Percentiles rank a stretch among this genome's conserved stretches.
These are phyloP conservation scores for Plemyria rubiginata DNA, from an alignment of 2,888 invertebrate species.

Conservation along the genomic window DNA sequence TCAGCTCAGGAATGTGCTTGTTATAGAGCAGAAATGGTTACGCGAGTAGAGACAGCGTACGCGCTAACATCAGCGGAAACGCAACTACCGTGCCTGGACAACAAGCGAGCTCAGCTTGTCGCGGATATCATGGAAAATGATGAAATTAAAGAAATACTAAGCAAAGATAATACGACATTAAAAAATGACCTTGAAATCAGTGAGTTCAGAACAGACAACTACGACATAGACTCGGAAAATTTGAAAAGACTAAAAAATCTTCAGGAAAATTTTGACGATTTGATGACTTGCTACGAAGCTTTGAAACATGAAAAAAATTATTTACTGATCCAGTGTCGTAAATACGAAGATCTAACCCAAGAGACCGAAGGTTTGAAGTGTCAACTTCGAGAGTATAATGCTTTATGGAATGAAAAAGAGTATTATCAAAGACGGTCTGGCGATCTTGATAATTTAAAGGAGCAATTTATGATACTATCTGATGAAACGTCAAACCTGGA, in stretches of 20 bases:
- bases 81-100: conserved; percentile 54
- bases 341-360: conserved; percentile 66
- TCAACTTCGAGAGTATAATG: conserved; percentile 68
- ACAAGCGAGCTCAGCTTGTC: conserved; percentile 70
- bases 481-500: conserved; percentile 74
- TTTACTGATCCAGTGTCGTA: conserved; percentile 59
- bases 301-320: conserved; percentile 68
- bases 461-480: conserved; percentile 67
- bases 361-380: conserved; percentile 62
- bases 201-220: conserved; percentile 49
- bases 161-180: conserved; percentile 54
- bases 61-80: conserved; percentile 59
- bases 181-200: conserved; percentile 49
- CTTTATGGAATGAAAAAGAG: conserved; percentile 75
- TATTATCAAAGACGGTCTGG: conserved; percentile 69
- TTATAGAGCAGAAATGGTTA: conserved; percentile 59
- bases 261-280: conserved; percentile 70
- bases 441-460: conserved; percentile 70
- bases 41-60: conserved; percentile 57
- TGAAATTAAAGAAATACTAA: conserved; percentile 75
- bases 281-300: conserved; percentile 69
- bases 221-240: conserved; percentile 66
- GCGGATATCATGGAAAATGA: conserved; percentile 76
- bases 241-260: conserved; percentile 68
- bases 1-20: conserved; percentile 58